phyloP scores from a whole-genome alignment of 2,113 vertebrate genomes.

The Gnathonemus longibarbis region DNA sequence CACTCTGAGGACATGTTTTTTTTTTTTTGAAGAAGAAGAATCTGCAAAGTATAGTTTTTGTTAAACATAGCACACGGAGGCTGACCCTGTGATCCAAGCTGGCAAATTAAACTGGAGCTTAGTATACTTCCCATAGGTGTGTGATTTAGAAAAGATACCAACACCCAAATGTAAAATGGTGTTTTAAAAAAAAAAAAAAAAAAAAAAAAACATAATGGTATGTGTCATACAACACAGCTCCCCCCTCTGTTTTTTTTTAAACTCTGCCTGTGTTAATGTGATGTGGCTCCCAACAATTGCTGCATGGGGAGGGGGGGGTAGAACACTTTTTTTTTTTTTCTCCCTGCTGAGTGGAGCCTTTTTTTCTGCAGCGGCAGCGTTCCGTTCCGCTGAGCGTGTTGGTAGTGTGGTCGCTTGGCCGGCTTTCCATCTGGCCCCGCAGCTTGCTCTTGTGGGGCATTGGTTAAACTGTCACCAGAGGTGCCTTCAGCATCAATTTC shows the following conservation, averaged over 20 bases:
- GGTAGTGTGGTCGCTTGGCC: background rate
- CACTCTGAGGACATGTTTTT: background rate
- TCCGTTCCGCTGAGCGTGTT: background rate
- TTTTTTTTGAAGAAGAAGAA: background rate
- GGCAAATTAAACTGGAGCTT: background rate
- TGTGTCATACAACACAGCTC: background rate
- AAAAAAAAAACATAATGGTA: background rate
- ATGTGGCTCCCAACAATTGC: background rate
- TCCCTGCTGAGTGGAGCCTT: background rate
- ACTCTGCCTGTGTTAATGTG: background rate
- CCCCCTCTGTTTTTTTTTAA: background rate
- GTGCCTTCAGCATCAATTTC: background rate
- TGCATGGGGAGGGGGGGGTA: background rate
- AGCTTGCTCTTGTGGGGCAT: background rate
- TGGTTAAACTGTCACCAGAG: background rate
- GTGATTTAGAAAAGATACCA: background rate
- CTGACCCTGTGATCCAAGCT: background rate
- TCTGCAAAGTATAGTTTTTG: background rate
- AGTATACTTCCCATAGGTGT: background rate
- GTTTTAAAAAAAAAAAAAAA: background rate
- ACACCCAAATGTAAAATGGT: background rate
- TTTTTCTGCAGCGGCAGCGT: background rate
- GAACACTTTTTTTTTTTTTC: too few relatives aligned
- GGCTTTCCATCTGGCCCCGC: background rate
- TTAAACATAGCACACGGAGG: background rate